phyloP scores from a whole-genome alignment of 2,888 invertebrate genomes.

The Eupeodes latifasciatus region DNA sequence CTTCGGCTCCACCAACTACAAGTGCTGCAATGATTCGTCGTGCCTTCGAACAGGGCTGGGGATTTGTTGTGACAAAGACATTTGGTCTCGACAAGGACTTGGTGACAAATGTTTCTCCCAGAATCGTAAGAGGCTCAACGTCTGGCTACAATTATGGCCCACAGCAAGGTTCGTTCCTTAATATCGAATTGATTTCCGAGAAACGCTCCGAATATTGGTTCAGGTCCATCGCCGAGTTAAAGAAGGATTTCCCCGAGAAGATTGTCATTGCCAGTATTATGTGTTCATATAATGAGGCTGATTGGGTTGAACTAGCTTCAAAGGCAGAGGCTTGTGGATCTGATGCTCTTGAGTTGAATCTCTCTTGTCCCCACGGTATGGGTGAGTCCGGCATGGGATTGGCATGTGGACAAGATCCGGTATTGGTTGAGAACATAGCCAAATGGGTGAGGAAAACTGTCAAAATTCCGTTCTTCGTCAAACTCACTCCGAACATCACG shows the following conservation, averaged over 20 bases:
- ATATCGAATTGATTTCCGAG: conserved; percentile 99
- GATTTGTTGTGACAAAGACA: conserved; percentile 98
- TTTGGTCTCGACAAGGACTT: conserved; percentile 97
- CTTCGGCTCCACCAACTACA: conserved; percentile 98
- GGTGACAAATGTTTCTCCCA: conserved; percentile 98
- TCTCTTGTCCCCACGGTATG: conserved; percentile 99
- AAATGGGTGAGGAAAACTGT: conserved; percentile 94
- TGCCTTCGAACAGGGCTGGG: conserved; percentile 98
- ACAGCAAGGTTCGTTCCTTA: conserved; percentile 97
- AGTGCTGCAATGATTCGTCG: conserved; percentile 97
- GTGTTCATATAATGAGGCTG: conserved; percentile 93
- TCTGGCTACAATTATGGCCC: conserved; percentile 96
- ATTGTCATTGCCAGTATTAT: conserved; percentile 97
- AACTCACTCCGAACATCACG: conserved; percentile 98
- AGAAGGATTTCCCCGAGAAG: conserved; percentile 95
- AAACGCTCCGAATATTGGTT: conserved; percentile 98
- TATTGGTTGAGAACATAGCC: conserved; percentile 94
- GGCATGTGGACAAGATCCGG: conserved; percentile 98
- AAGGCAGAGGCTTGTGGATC: conserved; percentile 93
- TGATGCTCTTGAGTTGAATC: conserved; percentile 97
- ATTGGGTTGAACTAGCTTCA: conserved; percentile 93
- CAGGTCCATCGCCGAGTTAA: conserved; percentile 93
- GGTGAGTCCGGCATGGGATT: conserved; percentile 99
- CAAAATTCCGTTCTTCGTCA: conserved; percentile 98
- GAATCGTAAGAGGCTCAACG: conserved; percentile 97